Percentiles rank a stretch among this genome's conserved stretches.
Conservation (phyloP, 2,113 vertebrate genomes). For the Corvus cornix region DNA sequence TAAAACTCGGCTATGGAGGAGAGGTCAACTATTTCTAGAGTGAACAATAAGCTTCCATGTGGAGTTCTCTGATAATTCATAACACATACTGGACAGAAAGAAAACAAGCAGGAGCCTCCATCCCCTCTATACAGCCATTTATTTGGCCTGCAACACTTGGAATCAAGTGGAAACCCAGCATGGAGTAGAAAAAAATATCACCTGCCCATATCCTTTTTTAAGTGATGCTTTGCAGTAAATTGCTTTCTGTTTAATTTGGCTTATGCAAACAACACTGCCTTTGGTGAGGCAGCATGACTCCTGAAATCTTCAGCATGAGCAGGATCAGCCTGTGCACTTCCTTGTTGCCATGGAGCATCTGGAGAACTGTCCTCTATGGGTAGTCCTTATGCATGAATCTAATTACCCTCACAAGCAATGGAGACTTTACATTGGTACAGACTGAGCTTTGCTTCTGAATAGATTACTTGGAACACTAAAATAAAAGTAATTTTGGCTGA, state of each 20-base stretch:
- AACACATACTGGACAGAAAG: neutral
- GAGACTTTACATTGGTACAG: neutral
- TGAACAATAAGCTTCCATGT: neutral
- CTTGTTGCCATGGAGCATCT: neutral
- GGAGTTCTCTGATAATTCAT: neutral
- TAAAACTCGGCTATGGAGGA: neutral
- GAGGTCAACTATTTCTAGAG: neutral
- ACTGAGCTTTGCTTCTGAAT: neutral
- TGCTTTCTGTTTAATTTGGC: neutral
- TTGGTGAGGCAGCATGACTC: neutral
- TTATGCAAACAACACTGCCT: neutral
- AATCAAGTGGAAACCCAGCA: neutral
- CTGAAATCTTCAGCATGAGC: neutral
- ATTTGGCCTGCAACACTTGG: neutral
- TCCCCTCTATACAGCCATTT: neutral
- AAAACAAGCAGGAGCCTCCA: neutral
- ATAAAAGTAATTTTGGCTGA: neutral
- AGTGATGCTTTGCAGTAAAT: neutral
- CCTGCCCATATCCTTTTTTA: neutral
- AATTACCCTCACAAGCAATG: neutral
- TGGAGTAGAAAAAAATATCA: neutral
- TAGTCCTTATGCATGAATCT: neutral
- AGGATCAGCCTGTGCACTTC: neutral
- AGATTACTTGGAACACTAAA: neutral
- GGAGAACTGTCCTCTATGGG: neutral